Conservation (phyloP, 2,888 invertebrate genomes). For the Melangyna quadrimaculata region DNA sequence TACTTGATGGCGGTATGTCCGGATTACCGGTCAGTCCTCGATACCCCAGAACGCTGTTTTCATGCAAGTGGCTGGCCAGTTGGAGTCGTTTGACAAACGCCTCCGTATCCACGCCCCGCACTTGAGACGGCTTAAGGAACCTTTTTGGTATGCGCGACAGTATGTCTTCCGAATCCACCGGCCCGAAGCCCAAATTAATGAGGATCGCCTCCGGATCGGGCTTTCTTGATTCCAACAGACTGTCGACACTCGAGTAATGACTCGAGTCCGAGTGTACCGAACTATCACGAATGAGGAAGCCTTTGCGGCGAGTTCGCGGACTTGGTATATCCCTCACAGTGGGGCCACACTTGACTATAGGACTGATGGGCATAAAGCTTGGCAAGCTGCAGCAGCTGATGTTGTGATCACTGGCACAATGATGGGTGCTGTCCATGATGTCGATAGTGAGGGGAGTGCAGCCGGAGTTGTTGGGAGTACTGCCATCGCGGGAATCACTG, state of each 20-base stretch:
- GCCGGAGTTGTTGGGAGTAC: conserved; percentile 43
- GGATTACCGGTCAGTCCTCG: conserved; percentile 90
- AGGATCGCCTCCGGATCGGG: conserved; percentile 95
- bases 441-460: conserved; percentile 57
- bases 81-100: conserved; percentile 89
- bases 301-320: conserved; percentile 67
- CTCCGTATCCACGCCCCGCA: conserved; percentile 88
- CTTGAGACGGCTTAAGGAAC: conserved; percentile 90
- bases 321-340: conserved; percentile 37
- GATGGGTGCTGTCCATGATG: conserved; percentile 59
- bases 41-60: conserved; percentile 89
- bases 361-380: conserved; percentile 69
- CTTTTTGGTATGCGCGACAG: conserved; percentile 89
- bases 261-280: conserved; percentile 82
- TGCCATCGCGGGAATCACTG: conserved; percentile 56
- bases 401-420: conserved; percentile 52
- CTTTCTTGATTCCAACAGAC: conserved; percentile 90
- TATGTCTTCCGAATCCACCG: conserved; percentile 86
- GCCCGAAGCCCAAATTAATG: conserved; percentile 90
- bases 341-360: conserved; percentile 55
- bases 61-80: conserved; percentile 87
- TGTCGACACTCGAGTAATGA: conserved; percentile 90
- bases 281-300: conserved; percentile 77
- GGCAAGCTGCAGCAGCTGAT: conserved; percentile 66
- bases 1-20: conserved; percentile 89